A percentile compares a stretch with the other conserved stretches of the same genome.
Conservation (phyloP, 2,797 vertebrate genomes). For the Graptemys geographica region DNA sequence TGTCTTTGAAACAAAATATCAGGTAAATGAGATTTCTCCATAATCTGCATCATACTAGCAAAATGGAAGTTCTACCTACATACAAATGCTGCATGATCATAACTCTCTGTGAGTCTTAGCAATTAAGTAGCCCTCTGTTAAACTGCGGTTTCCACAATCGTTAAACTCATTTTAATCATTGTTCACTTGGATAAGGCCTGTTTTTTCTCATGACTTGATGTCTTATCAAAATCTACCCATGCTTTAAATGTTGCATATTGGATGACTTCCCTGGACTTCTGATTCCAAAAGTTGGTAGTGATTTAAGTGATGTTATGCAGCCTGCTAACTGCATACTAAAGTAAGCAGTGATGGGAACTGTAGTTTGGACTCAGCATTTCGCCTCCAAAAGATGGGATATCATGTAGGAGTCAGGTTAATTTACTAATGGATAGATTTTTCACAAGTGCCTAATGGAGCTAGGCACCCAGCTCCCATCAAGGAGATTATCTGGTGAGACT, state of each 20-base stretch:
- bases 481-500: neutral
- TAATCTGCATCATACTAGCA: neutral
- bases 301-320: neutral
- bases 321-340: neutral
- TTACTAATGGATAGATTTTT: neutral
- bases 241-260: neutral
- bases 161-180: neutral
- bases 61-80: neutral
- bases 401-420: neutral
- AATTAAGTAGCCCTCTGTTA: neutral
- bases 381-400: neutral
- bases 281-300: neutral
- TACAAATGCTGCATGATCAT: neutral
- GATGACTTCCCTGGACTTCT: neutral
- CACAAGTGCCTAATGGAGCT: neutral
- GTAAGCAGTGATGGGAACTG: neutral
- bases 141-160: neutral
- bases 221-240: neutral
- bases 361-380: neutral
- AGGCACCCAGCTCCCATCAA: neutral
- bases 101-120: neutral
- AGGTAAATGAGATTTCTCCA: neutral
- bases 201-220: neutral
- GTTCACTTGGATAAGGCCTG: neutral
- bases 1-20: neutral